Percentiles rank a stretch among this genome's conserved stretches.
These are phyloP conservation scores for Barbus barbus DNA, from an alignment of 2,113 vertebrate species.

Conservation along the genomic window DNA sequence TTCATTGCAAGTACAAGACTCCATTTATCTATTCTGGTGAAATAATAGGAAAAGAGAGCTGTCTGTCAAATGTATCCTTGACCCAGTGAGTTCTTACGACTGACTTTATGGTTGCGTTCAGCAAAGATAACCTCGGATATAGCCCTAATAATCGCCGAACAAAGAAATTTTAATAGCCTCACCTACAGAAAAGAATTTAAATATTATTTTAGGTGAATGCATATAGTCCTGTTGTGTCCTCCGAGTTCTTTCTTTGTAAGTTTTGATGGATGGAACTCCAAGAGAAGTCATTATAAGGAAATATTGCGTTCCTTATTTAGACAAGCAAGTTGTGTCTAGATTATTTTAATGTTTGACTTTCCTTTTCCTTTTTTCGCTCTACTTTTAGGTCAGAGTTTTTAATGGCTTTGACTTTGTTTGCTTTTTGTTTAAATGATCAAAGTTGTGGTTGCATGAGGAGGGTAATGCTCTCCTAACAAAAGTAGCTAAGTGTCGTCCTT, in stretches of 20 bases:
- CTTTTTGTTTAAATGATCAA: background rate
- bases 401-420: constrained; percentile 5
- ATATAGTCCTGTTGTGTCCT: background rate
- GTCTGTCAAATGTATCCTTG: constrained; percentile 77
- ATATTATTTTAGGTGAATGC: background rate
- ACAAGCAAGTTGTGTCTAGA: background rate
- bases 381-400: constrained; percentile 7
- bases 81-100: constrained; percentile 68
- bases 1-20: constrained; percentile 65
- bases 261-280: background rate
- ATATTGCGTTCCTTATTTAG: background rate
- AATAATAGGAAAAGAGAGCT: constrained; percentile 73
- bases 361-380: background rate
- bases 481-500: background rate
- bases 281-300: background rate
- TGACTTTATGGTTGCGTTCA: constrained; percentile 68
- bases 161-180: constrained; percentile 52
- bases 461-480: background rate
- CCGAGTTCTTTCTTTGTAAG: background rate
- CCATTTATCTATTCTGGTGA: constrained; percentile 66
- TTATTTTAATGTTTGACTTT: background rate
- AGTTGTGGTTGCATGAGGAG: too few species aligned
- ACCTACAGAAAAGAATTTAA: constrained; percentile 12
- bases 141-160: constrained; percentile 63
- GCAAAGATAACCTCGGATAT: constrained; percentile 63